phyloP scores from a whole-genome alignment of 2,888 invertebrate genomes.

The Amphimallon solstitiale region DNA sequence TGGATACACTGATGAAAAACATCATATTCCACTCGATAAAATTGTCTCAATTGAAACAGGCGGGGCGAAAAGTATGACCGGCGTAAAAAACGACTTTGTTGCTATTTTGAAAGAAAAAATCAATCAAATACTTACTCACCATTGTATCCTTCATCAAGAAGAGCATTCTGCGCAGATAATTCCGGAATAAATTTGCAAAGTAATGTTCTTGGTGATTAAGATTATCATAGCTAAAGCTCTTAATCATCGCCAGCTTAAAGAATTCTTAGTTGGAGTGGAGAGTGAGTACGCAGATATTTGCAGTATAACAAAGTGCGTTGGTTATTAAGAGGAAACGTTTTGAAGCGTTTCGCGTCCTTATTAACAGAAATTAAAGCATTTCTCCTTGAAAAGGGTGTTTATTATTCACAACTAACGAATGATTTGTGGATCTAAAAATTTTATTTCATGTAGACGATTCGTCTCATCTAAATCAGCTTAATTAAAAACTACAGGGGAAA shows the following conservation, averaged over 20 bases:
- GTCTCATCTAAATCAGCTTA: constrained; percentile 54
- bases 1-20: constrained; percentile 9
- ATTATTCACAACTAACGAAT: constrained; percentile 52
- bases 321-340: constrained; percentile 48
- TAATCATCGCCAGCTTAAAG: constrained; percentile 50
- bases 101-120: constrained; percentile 49
- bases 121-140: constrained; percentile 37
- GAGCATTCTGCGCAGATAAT: constrained; percentile 51
- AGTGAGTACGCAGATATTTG: constrained; percentile 46
- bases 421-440: constrained; percentile 51
- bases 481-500: constrained; percentile 53
- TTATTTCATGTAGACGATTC: constrained; percentile 53
- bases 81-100: constrained; percentile 45
- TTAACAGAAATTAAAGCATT: constrained; percentile 51
- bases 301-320: constrained; percentile 24
- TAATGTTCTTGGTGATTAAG: constrained; percentile 45
- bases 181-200: constrained; percentile 48
- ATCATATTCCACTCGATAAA: constrained; percentile 28
- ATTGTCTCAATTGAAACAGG: constrained; percentile 26
- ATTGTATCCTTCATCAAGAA: constrained; percentile 46
- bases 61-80: constrained; percentile 47
- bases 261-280: constrained; percentile 51
- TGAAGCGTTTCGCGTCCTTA: constrained; percentile 43
- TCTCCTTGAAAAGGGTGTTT: constrained; percentile 52
- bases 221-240: constrained; percentile 48